These are phyloP conservation scores for Scyliorhinus canicula DNA, from an alignment of 2,797 vertebrate species.

Conservation along the genomic window DNA sequence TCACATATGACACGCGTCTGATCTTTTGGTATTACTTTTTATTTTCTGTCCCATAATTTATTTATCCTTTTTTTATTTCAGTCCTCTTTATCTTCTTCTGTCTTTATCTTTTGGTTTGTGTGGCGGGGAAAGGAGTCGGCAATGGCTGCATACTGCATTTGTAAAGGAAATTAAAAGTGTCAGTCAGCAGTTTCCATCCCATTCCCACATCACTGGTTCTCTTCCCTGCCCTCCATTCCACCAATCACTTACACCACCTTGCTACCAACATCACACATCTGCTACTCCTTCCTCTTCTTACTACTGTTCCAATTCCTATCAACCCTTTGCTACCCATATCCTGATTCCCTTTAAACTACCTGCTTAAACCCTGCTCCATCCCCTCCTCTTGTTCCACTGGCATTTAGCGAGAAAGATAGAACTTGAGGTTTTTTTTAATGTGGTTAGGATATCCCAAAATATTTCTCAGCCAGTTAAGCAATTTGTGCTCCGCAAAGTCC, in stretches of 20 bases:
- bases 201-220: neutral
- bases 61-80: neutral
- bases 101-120: neutral
- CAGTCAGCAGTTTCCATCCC: neutral
- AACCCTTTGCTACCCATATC: neutral
- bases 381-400: neutral
- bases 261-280: neutral
- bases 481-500: neutral
- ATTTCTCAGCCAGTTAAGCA: neutral
- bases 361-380: neutral
- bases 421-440: no score
- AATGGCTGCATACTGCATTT: neutral
- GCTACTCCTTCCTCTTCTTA: neutral
- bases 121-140: neutral
- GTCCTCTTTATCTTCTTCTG: neutral
- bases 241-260: neutral
- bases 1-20: neutral
- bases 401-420: neutral
- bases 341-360: neutral
- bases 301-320: neutral
- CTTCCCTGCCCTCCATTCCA: neutral
- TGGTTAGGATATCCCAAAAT: neutral
- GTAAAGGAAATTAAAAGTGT: neutral
- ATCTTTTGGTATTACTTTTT: neutral
- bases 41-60: neutral